These are phyloP conservation scores for Acropora yongei DNA, from an alignment of 64 coral and sea anemone species.

Conservation along the genomic window DNA sequence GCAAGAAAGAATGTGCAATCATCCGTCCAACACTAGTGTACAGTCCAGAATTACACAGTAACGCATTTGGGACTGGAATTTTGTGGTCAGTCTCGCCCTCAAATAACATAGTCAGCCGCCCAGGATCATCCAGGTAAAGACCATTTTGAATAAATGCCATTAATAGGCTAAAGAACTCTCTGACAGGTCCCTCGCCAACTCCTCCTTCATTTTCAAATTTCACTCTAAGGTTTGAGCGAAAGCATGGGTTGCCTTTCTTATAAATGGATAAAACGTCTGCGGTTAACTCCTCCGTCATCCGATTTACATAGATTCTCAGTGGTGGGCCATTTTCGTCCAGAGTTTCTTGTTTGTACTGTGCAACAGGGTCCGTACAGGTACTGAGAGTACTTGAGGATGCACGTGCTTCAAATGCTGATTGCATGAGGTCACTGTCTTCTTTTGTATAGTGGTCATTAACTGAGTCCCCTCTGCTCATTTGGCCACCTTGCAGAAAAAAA, in stretches of 20 bases:
- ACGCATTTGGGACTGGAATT: slow-evolving; percentile 18
- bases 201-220: slow-evolving; percentile 43
- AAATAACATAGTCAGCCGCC: background rate
- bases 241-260: slow-evolving; percentile 28
- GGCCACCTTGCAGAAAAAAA: slow-evolving; percentile 22
- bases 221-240: slow-evolving; percentile 8
- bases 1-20: slow-evolving; percentile 50
- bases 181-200: slow-evolving; percentile 20
- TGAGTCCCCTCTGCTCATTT: slow-evolving; percentile 1
- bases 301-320: slow-evolving; percentile 25
- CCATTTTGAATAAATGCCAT: slow-evolving; percentile 30
- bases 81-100: slow-evolving; percentile 42
- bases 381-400: background rate
- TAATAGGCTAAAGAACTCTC: slow-evolving; percentile 44
- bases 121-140: background rate
- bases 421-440: background rate
- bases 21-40: slow-evolving; percentile 40
- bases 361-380: background rate
- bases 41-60: slow-evolving; percentile 10
- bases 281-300: slow-evolving; percentile 37
- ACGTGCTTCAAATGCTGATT: background rate
- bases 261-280: slow-evolving; percentile 43
- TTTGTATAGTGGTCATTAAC: background rate
- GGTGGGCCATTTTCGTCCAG: background rate
- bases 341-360: background rate